Evolutionary conservation across 2,797 vertebrate genomes (phyloP), one percentile per base, ranked within the genome.

Genomic region (Telmatherina bonti): DNA sequence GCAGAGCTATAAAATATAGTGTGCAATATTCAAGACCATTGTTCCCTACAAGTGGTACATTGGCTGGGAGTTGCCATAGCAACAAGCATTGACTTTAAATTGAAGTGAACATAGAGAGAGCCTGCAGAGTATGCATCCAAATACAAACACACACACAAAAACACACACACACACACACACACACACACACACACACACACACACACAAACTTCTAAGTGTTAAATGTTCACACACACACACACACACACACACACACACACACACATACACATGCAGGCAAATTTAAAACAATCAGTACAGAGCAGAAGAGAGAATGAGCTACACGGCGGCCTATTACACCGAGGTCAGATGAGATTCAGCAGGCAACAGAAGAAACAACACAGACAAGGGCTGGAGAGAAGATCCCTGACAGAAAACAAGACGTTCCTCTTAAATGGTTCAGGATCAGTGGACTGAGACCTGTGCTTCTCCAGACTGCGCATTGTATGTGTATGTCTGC

Each of bases 61-160:
- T 70, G 88, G 88, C 51, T 66, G 81, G n/a, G 85, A 66, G 93
- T 95, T 93, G 89, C 94, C 92, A 94, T 94, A 90, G 94, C 92
- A 94, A 95, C 94, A 91, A 88, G 85, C 79, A 70, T 68, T 58
- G 81, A 86, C 88, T 91, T 93, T 89, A 93, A 91, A 91, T 87
- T 86, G 74, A 91, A 85, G 80, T 74, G 79, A 89, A 85, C 80
- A 85, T 76, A 81, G 66, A 78, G 79, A 82, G 67, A 71, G 71
- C 66, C 55, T 76, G 79, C 83, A 73, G 83, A 66, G 69, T 52
- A 51, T 41, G 72, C 64, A 84, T 80, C 67, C 59, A 73, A 82
- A 85, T 70, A 71, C 78, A 75, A 73, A 85, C 49, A 57, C 52
- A 57, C 67, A 63, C 62, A 52, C 74, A 68, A 65, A 47, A 52